phyloP scores from a whole-genome alignment of 30 jellyfish, hydroid and myxozoan species.

The Turritopsis dohrnii region DNA sequence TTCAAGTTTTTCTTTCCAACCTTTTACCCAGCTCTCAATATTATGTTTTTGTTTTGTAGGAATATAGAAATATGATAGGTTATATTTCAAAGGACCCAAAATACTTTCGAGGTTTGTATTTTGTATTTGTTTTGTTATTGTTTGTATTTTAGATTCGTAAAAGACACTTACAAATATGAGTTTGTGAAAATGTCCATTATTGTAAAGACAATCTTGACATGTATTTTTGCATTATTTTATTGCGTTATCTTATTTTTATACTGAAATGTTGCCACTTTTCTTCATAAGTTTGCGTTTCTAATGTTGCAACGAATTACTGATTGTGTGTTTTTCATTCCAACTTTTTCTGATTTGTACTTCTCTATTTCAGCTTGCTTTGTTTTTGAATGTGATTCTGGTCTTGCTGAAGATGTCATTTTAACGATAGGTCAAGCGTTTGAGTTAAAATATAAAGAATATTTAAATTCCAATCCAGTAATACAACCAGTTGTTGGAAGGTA shows the following conservation, averaged over 20 bases:
- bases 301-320: no score
- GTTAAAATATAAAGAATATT: conserved; percentile 67
- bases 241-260: no score
- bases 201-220: no score
- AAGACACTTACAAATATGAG: not conserved
- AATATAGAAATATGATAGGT: conserved; percentile 59
- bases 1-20: not conserved
- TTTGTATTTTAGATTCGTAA: not conserved
- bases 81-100: conserved; percentile 68
- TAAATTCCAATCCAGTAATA: conserved; percentile 41
- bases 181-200: no score
- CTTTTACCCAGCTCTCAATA: not conserved
- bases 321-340: no score
- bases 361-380: conserved; percentile 74
- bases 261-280: no score
- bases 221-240: no score
- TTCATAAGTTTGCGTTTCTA: not conserved
- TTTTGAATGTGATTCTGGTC: conserved; percentile 57
- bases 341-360: no score
- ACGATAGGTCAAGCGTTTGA: conserved; percentile 98
- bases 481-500: conserved; percentile 50
- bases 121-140: not conserved
- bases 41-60: conserved; percentile 34
- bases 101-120: conserved; percentile 69
- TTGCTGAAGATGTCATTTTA: conserved; percentile 55